These are phyloP conservation scores for Rhagologus leucostigma DNA, from an alignment of 2,113 vertebrate genomes.

Conservation along the genomic window DNA sequence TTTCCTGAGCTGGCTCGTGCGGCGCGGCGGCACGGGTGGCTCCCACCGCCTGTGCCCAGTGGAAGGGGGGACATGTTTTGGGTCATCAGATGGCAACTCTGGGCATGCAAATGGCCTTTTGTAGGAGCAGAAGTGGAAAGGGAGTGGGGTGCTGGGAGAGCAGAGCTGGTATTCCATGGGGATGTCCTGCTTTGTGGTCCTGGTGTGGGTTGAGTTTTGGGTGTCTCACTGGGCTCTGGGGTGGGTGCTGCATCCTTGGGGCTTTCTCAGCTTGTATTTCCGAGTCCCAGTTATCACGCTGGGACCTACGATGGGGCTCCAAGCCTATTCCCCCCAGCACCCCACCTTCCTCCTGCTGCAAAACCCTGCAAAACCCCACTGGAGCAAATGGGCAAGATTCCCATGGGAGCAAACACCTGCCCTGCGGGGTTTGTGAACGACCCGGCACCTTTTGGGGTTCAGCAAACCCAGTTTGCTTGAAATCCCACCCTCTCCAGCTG, in stretches of 20 bases:
- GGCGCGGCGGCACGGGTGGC: background rate
- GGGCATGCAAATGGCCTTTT: background rate
- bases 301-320: accelerated
- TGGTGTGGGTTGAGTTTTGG: background rate
- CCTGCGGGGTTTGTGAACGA: background rate
- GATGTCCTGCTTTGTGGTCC: accelerated
- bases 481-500: background rate
- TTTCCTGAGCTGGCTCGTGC: background rate
- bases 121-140: background rate
- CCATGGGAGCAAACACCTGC: background rate
- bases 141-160: accelerated
- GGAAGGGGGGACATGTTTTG: accelerated
- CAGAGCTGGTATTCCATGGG: accelerated
- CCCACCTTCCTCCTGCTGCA: background rate
- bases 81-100: background rate
- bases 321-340: background rate
- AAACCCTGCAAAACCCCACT: background rate
- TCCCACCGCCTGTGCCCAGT: accelerated
- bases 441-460: background rate
- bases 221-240: background rate
- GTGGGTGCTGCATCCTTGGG: background rate
- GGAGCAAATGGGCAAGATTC: accelerated
- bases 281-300: accelerated
- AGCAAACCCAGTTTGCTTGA: background rate
- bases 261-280: background rate